Evolutionary conservation across 2,797 vertebrate genomes (phyloP).

Genomic region (Clarias pachynema): DNA sequence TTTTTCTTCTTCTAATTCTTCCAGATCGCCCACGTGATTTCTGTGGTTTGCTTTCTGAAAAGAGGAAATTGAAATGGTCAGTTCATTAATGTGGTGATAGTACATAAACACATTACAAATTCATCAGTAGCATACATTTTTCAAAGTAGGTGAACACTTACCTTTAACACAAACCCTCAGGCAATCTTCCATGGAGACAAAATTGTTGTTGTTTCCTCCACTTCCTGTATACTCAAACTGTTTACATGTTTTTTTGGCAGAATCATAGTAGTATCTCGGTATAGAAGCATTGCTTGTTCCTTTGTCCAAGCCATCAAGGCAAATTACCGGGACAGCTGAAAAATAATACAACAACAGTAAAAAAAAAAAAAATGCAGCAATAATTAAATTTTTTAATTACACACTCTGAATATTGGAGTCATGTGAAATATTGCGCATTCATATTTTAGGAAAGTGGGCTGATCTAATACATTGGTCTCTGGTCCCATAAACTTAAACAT

Average conservation of each 20-base stretch:
- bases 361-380: not conserved
- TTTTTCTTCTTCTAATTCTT: constrained; percentile 20
- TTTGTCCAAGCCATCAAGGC: not conserved
- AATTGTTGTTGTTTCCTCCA: constrained; percentile 31
- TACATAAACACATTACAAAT: not conserved
- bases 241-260: not conserved
- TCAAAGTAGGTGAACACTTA: not conserved
- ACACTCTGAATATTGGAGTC: not conserved
- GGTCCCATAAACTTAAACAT: not conserved
- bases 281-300: constrained; percentile 5
- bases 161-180: not conserved
- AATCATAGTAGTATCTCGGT: constrained; percentile 2
- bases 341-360: not conserved
- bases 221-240: constrained; percentile 17
- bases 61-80: constrained; percentile 20
- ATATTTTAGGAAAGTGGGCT: not conserved
- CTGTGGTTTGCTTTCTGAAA: constrained; percentile 37
- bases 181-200: not conserved
- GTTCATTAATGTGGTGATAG: not conserved
- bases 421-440: not conserved
- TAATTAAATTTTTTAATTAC: not conserved
- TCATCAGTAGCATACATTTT: not conserved
- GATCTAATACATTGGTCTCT: not conserved
- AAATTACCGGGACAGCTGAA: constrained; percentile 12
- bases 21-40: not conserved